Conservation (phyloP, 2,888 invertebrate genomes). For the Octonoba sinensis region DNA sequence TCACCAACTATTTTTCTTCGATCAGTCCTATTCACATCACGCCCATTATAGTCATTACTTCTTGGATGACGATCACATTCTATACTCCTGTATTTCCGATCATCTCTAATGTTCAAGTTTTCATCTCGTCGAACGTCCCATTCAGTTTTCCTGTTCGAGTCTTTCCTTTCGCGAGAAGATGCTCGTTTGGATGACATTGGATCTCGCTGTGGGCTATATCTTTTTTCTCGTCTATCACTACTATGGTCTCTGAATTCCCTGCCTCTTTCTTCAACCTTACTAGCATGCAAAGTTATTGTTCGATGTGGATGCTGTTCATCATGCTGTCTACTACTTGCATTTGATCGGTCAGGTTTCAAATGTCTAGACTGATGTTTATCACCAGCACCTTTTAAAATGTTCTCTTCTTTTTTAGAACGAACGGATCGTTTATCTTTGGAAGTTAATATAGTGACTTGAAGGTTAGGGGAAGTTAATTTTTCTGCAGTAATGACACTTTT, state of each 20-base stretch:
- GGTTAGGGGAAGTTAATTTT: conserved; percentile 18
- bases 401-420: conserved; percentile 41
- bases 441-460: conserved; percentile 52
- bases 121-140: conserved; percentile 12
- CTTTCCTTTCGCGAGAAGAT: conserved; percentile 25
- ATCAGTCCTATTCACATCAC: conserved; percentile 9
- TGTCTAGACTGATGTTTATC: conserved; percentile 5
- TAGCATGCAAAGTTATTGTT: conserved; percentile 8
- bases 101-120: conserved; percentile 2
- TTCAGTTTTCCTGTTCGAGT: conserved; percentile 3
- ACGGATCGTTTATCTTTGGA: conserved; percentile 60
- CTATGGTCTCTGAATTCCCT: conserved; percentile 16
- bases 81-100: conserved; percentile 16
- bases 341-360: conserved; percentile 14
- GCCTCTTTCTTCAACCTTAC: conserved; percentile 1
- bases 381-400: conserved; percentile 6
- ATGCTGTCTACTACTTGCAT: not conserved
- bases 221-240: conserved; percentile 20
- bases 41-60: not conserved
- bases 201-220: conserved; percentile 19
- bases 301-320: conserved; percentile 19
- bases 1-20: conserved; percentile 15
- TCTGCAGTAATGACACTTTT: conserved; percentile 51
- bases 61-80: not conserved
- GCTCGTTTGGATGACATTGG: not conserved